phyloP scores from a whole-genome alignment of 2,888 invertebrate species.

The Papilio elwesi region DNA sequence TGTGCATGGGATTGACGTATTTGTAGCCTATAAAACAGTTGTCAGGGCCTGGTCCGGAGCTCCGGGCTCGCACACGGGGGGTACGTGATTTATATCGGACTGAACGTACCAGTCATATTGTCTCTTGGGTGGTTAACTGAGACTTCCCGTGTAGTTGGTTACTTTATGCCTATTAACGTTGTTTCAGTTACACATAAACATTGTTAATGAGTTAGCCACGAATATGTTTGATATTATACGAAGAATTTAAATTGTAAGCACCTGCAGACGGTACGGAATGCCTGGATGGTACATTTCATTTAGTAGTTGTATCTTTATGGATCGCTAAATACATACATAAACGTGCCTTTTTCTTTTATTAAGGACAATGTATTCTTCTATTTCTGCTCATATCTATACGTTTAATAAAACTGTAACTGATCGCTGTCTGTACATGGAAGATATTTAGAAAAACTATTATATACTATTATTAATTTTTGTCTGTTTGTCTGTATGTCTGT shows the following conservation, averaged over 20 bases:
- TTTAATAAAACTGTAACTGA: no score
- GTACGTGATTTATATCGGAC: constrained; percentile 29
- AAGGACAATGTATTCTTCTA: no score
- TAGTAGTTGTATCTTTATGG: no score
- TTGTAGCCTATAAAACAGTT: constrained; percentile 40
- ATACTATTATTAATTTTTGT: no score
- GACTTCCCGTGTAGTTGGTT: constrained; percentile 21
- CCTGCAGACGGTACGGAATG: not conserved
- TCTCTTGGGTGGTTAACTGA: constrained; percentile 35
- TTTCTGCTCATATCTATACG: no score
- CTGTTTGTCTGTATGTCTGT: no score
- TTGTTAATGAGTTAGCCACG: not conserved
- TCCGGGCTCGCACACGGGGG: constrained; percentile 15
- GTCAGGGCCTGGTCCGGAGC: constrained; percentile 24
- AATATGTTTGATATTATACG: not conserved
- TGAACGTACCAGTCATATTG: constrained; percentile 16
- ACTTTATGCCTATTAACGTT: constrained; percentile 18
- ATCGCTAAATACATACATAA: no score
- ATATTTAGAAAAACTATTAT: no score
- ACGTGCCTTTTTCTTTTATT: no score
- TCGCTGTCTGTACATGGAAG: no score
- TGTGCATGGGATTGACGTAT: constrained; percentile 38
- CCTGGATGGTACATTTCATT: no score
- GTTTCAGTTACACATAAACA: constrained; percentile 18
- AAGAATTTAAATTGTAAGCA: not conserved